phyloP scores from a whole-genome alignment of 37 sponge, comb jelly and placozoan species.

The Cliona cf. orientalis region DNA sequence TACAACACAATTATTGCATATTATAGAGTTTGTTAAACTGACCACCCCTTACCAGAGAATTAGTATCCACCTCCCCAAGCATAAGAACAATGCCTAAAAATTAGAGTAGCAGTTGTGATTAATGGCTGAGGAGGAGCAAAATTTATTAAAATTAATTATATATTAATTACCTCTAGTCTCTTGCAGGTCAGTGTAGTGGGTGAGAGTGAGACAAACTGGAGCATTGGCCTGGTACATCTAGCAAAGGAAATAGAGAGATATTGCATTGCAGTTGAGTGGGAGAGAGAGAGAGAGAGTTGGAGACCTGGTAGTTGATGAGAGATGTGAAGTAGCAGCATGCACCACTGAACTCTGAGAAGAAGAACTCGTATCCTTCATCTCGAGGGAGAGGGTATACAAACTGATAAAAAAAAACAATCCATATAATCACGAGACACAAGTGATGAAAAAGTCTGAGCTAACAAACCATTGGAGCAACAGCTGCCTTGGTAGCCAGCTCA shows the following conservation, averaged over 20 bases:
- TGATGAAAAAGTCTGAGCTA: background rate
- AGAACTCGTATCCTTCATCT: constrained; percentile 75
- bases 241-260: background rate
- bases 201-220: constrained; percentile 64
- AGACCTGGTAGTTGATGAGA: constrained; percentile 65
- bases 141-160: background rate
- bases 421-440: background rate
- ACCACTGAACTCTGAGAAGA: constrained; percentile 61
- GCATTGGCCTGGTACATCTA: constrained; percentile 70
- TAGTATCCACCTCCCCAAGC: constrained; percentile 65
- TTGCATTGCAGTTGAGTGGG: background rate
- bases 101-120: background rate
- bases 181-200: constrained; percentile 76
- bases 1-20: background rate
- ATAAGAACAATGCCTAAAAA: constrained; percentile 66
- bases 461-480: constrained; percentile 15
- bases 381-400: constrained; percentile 80
- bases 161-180: constrained; percentile 56
- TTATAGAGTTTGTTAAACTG: background rate
- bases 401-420: constrained; percentile 9
- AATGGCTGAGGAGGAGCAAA: background rate
- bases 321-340: constrained; percentile 67
- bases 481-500: constrained; percentile 45
- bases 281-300: background rate
- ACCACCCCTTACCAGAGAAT: constrained; percentile 27